Evolutionary conservation across 2,113 vertebrate genomes (phyloP), one percentile per base, ranked within the genome.

Genomic region (Rutilus rutilus): DNA sequence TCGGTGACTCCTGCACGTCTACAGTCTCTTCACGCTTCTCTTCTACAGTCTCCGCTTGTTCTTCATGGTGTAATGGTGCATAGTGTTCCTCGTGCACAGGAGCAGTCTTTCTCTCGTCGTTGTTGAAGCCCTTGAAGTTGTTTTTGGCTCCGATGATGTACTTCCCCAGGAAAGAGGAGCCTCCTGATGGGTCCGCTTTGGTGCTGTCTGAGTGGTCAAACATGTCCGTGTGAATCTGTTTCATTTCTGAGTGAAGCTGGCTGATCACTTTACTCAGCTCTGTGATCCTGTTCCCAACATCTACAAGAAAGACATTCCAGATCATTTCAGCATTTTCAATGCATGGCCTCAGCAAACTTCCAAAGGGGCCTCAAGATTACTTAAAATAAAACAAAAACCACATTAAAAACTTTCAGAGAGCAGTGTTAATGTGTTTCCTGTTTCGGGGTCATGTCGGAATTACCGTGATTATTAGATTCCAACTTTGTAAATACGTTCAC

Each of bases 231-330:
- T 92, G 92, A 52, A 96, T 54, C 0, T 89, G 47, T 30, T 96
- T 96, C 76, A 97, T 93, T 27, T 98, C 95, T 0, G 54, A 79
- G 85, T 97, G 95, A 21, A 97, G 94, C 75, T 94, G 93, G 64
- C 82, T 25, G 14, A 97, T 92, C 0, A 94, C 94, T 92, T 97
- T 97, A 90, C 90, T 96, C 76, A 98, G 92, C 91, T 96, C 95
- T 5, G 96, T 97, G 91, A 97, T 94, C 27, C 96, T 94, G 91
- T 97, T 97, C 0, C 97, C 97, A 23, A 97, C 91, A 84, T 96
- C 96, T 96, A 88, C 14, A 79, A 67, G 54, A 81, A 73, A 69
- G 19, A 76, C 6, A 19, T 76, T 5, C 4, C 45, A 52, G 17
- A 25, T 36, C 39, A 77, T 21, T 59, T 80, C 14, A 81, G 39